Evolutionary conservation across 2,888 invertebrate genomes (phyloP).

Genomic region (Lepidonotus clava): DNA sequence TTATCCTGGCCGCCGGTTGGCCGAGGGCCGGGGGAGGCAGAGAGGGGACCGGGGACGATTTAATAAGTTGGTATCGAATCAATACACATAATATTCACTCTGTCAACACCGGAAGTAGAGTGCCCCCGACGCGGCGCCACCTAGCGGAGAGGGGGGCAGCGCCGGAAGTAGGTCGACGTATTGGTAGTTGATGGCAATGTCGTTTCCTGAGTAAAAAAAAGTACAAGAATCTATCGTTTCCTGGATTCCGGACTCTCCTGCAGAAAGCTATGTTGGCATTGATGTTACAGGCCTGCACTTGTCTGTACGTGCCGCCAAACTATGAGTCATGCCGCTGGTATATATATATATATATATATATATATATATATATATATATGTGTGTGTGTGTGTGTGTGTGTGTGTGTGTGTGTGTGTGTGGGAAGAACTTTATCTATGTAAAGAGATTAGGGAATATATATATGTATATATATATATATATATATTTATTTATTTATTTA

Average conservation of each 20-base stretch:
- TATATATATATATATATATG: too few relatives aligned
- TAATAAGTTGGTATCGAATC: slow-evolving; percentile 37
- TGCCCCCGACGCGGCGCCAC: background rate
- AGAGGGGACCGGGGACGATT: background rate
- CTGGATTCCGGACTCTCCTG: too few relatives aligned
- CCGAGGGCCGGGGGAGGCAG: background rate
- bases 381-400: too few relatives aligned
- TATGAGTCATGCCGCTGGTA: too few relatives aligned
- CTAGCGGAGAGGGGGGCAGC: background rate
- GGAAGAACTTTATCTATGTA: too few relatives aligned
- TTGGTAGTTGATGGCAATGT: background rate
- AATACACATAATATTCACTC: slow-evolving; percentile 39
- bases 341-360: too few relatives aligned
- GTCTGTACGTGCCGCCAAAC: too few relatives aligned
- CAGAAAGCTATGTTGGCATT: too few relatives aligned
- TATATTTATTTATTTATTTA: background rate
- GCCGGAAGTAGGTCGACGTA: background rate
- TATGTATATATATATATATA: background rate
- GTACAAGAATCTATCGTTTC: too few relatives aligned
- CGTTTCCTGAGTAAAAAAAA: background rate
- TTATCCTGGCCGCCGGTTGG: background rate
- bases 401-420: too few relatives aligned
- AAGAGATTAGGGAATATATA: background rate
- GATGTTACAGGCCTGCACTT: too few relatives aligned
- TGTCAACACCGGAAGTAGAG: slow-evolving; percentile 29